Conservation (phyloP, 2,797 vertebrate species). For the Neosalanx taihuensis region DNA sequence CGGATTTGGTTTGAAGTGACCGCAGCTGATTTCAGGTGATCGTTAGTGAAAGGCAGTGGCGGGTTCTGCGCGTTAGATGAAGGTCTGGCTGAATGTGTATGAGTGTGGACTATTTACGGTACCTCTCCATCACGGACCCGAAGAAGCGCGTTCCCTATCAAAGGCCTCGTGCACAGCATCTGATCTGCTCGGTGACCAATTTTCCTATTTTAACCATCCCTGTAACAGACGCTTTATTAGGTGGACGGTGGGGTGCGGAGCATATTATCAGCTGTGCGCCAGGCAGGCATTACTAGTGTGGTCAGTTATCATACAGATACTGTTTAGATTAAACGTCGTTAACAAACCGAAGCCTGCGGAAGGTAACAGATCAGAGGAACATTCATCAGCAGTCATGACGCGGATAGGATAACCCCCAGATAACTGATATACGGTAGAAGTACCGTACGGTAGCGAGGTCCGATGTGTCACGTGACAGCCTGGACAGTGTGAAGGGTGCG, state of each 20-base stretch:
- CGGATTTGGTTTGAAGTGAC: background rate
- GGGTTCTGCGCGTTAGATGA: background rate
- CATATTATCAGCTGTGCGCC: too few relatives aligned
- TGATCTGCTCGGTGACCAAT: background rate
- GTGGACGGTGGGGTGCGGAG: too few relatives aligned
- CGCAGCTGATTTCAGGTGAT: slow-evolving; percentile 2
- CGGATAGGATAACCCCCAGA: background rate
- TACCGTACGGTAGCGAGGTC: background rate
- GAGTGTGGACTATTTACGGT: background rate
- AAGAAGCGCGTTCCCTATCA: background rate
- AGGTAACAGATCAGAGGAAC: too few relatives aligned
- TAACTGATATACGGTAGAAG: background rate
- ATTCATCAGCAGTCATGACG: background rate
- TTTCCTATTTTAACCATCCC: background rate
- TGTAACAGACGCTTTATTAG: too few relatives aligned
- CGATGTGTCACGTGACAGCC: background rate
- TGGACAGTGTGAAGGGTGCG: background rate
- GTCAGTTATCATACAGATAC: too few relatives aligned
- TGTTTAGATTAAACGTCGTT: too few relatives aligned
- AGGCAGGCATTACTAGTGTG: too few relatives aligned
- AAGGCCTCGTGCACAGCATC: background rate
- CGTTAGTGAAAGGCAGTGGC: background rate
- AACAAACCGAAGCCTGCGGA: too few relatives aligned
- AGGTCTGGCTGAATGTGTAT: background rate
- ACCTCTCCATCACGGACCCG: background rate